Evolutionary conservation across 1,140 invertebrate genomes (phyloP).

Genomic region (Octopus sinensis): DNA sequence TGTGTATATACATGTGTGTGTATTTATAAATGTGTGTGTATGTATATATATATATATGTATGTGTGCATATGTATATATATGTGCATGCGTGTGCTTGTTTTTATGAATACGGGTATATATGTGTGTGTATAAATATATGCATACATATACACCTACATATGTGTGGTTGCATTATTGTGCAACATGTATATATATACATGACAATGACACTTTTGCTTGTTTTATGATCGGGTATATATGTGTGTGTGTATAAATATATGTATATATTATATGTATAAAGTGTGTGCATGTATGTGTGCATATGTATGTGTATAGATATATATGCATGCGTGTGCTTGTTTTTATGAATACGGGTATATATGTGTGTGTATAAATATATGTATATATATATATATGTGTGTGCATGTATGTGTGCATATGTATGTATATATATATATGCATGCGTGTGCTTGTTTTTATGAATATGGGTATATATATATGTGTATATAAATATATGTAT

Average conservation of each 20-base stretch:
- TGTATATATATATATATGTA: not conserved
- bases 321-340: not conserved
- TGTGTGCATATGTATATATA: not conserved
- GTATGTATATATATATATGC: not conserved
- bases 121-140: no score
- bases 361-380: not conserved
- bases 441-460: not conserved
- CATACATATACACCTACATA: no score
- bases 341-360: no score
- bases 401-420: not conserved
- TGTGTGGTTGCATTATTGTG: no score
- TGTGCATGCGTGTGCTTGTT: no score
- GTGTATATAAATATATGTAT: no score
- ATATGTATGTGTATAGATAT: not conserved
- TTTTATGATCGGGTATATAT: no score
- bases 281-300: not conserved
- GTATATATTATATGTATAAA: not conserved
- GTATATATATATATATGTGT: not conserved
- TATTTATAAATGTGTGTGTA: not conserved
- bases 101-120: no score
- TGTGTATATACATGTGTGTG: not conserved
- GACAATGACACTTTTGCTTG: no score
- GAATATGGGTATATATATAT: not conserved
- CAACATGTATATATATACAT: no score
- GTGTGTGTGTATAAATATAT: no score